Evolutionary conservation across 1,140 invertebrate genomes (phyloP), one percentile per base, ranked within the genome.

Genomic region (Leucophenga varia): DNA sequence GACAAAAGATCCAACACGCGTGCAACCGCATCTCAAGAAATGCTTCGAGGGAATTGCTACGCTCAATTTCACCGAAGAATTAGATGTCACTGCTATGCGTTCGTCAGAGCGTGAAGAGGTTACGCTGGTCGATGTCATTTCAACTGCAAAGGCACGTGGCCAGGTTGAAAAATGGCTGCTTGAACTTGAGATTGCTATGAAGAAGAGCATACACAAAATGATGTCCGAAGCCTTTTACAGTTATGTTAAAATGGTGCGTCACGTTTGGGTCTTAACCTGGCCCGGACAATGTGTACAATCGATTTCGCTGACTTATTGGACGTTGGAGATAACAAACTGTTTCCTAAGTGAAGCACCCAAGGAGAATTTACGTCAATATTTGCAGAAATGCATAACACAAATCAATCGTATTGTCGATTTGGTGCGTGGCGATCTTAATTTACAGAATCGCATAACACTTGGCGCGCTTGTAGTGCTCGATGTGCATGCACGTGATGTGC

Each of bases 21-120:
- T 98, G n/a, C 94, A 97, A 72, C 93, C 93, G n/a, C 93, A 97
- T 81, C 78, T 98, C 41, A 97, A 95, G 80, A 98, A 98, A 70
- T 97, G 93, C 74, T 97, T 96, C 77, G 90, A 94, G 77, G 91
- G 94, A 19, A 96, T 98, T 51, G 88, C 88, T 4, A 87, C 81
- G 50, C 75, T 97, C 6, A 84, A 81, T 18, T 98, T 98, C 70
- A 95, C 90, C 0, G 87, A 90, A 47, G 83, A 86, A 6, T 77
- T 95, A 64, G 91, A 95, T 49, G 89, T 97, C 2, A 94, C 88
- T 0, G 83, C 88, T 28, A 95, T 98, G 86, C 87, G 84, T 65
- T 96, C 93, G 3, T 88, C 86, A 44, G 93, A 97, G 41, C 61
- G 64, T n/a, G 95, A 98, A 78, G 77, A 86, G 20, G 87, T 98